Evolutionary conservation across 2,888 invertebrate genomes (phyloP).

Genomic region (Dasypogon diadema): DNA sequence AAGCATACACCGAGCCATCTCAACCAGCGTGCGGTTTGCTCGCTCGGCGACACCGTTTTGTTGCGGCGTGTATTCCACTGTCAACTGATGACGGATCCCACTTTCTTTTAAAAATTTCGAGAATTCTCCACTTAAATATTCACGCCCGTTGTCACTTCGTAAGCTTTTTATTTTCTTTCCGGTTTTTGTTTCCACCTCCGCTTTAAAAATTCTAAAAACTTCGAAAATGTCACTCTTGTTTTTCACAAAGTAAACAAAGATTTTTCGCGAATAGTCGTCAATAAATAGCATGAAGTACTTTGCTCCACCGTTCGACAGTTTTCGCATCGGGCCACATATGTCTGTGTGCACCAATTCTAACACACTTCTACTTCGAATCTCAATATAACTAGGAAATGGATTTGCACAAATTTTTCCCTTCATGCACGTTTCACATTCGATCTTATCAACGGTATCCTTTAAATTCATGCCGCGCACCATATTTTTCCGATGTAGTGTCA

Average conservation of each 20-base stretch:
- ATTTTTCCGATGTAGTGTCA: neutral
- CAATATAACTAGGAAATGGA: slow-evolving; percentile 1
- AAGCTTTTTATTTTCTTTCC: slow-evolving; percentile 55
- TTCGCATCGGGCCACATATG: slow-evolving; percentile 36
- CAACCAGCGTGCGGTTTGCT: slow-evolving; percentile 57
- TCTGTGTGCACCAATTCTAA: slow-evolving; percentile 15
- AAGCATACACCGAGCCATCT: slow-evolving; percentile 60
- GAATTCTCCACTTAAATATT: slow-evolving; percentile 48
- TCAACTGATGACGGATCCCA: slow-evolving; percentile 46
- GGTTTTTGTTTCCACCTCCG: too few relatives aligned
- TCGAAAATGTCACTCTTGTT: slow-evolving; percentile 54
- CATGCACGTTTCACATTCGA: slow-evolving; percentile 23
- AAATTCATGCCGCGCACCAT: slow-evolving; percentile 18
- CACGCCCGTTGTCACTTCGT: slow-evolving; percentile 53
- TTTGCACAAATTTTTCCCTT: slow-evolving; percentile 22
- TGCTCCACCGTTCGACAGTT: slow-evolving; percentile 15
- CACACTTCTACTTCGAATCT: neutral
- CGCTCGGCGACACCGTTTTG: slow-evolving; percentile 57
- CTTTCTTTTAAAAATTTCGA: slow-evolving; percentile 39
- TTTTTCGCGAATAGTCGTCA: neutral
- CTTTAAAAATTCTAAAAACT: slow-evolving; percentile 55
- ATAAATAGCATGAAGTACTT: slow-evolving; percentile 26
- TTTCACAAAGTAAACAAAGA: slow-evolving; percentile 56
- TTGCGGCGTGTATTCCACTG: slow-evolving; percentile 54
- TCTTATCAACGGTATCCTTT: neutral